Evolutionary conservation across 2,888 invertebrate species (phyloP).

Genomic region (Nemurella pictetii): DNA sequence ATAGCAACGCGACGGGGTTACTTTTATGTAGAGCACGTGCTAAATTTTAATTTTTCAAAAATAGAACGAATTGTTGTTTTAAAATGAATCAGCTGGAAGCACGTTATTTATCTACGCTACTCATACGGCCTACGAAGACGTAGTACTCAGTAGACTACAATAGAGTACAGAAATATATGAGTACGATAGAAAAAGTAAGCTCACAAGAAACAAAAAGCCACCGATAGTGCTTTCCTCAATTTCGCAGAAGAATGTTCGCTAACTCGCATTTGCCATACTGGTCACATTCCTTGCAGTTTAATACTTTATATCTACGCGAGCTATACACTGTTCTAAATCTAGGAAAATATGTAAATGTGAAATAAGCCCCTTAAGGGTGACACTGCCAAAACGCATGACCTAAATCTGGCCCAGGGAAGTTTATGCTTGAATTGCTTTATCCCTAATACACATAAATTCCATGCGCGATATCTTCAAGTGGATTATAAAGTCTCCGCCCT

Average conservation of each 20-base stretch:
- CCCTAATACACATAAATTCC: conserved; percentile 4
- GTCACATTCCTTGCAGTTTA: background rate
- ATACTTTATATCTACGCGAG: background rate
- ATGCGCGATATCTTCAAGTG: background rate
- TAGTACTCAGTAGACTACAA: no score
- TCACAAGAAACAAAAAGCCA: background rate
- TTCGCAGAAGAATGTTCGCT: background rate
- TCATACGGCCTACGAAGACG: no score
- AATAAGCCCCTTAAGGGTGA: conserved; percentile 9
- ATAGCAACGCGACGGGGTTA: no score
- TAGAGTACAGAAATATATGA: no score
- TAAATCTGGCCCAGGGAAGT: background rate
- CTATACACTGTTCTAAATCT: background rate
- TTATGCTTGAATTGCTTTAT: conserved; percentile 17
- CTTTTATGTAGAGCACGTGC: no score
- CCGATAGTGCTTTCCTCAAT: background rate
- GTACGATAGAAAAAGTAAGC: no score
- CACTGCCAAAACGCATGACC: conserved; percentile 21
- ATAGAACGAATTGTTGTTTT: no score
- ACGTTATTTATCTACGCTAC: no score
- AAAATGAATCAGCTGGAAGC: no score
- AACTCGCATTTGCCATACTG: background rate
- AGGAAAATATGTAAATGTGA: conserved; percentile 8
- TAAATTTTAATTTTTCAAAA: no score
- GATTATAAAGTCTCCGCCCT: background rate